Percentiles rank a stretch among this genome's conserved stretches.
Conservation (phyloP, 2,113 vertebrate species). For the Chrysochloris asiatica region DNA sequence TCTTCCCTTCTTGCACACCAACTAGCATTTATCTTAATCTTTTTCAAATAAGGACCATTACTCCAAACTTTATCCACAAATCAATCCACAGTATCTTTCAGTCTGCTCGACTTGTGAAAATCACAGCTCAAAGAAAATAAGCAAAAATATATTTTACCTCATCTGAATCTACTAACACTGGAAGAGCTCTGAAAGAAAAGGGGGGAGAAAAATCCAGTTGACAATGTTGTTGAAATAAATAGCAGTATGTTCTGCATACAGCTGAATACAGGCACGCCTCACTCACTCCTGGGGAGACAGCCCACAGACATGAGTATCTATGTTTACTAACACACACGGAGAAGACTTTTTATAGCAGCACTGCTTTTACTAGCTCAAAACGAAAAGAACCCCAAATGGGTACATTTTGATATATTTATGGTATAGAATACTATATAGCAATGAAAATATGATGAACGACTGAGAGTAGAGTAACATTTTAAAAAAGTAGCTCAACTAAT, state of each 20-base stretch:
- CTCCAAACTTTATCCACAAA: not conserved
- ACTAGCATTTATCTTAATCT: not conserved
- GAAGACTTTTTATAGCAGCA: not conserved
- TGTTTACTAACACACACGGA: not conserved
- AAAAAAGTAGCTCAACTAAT: not conserved
- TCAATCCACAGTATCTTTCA: not conserved
- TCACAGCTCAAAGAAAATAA: slow-evolving; percentile 12
- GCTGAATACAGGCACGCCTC: rapidly evolving
- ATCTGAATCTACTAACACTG: slow-evolving; percentile 82
- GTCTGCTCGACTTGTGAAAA: slow-evolving; percentile 1
- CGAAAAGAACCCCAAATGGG: not conserved
- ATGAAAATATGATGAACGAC: not conserved
- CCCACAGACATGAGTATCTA: rapidly evolving
- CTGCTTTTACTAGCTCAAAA: not conserved
- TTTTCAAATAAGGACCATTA: not conserved
- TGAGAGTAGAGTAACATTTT: not conserved
- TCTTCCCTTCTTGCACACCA: not conserved
- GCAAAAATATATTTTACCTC: slow-evolving; percentile 77
- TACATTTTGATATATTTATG: not conserved
- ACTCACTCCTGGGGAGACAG: not conserved
- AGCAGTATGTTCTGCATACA: not conserved
- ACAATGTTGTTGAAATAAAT: not conserved
- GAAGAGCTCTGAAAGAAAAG: slow-evolving; percentile 80
- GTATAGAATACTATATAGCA: not conserved
- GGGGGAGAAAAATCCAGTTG: not conserved